A percentile compares a stretch with the other conserved stretches of the same genome.
Conservation (phyloP, 2,888 invertebrate species). For the Gandaritis pyraliata region DNA sequence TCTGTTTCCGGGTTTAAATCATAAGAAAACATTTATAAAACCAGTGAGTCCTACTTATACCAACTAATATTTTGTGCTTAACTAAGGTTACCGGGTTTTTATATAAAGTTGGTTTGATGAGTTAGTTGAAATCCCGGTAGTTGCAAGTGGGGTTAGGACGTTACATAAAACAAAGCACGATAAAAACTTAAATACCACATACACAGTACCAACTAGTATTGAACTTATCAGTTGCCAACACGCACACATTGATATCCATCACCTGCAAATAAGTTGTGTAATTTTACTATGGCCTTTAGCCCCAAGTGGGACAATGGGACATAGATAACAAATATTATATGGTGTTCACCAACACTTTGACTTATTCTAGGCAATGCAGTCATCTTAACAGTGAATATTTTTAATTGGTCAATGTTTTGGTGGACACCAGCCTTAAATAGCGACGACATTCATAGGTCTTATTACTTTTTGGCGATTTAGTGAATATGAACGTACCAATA, state of each 20-base stretch:
- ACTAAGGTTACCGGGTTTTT: background rate
- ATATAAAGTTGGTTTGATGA: background rate
- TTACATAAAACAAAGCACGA: slow-evolving; percentile 6
- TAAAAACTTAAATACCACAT: slow-evolving; percentile 50
- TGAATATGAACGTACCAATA: no score
- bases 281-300: slow-evolving; percentile 16
- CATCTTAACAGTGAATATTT: background rate
- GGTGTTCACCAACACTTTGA: background rate
- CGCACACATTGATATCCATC: slow-evolving; percentile 72
- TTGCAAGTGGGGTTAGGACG: slow-evolving; percentile 1
- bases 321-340: no score
- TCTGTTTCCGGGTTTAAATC: no score
- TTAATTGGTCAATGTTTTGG: background rate
- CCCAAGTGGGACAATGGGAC: background rate
- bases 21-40: no score
- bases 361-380: no score
- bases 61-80: no score
- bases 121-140: slow-evolving; percentile 1
- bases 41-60: no score
- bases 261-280: slow-evolving; percentile 60
- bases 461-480: no score
- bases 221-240: slow-evolving; percentile 60
- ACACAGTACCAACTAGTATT: slow-evolving; percentile 76
- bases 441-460: no score
- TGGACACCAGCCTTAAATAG: background rate